Conservation (phyloP, 2,113 vertebrate species). For the Oxygymnocypris stewartii region DNA sequence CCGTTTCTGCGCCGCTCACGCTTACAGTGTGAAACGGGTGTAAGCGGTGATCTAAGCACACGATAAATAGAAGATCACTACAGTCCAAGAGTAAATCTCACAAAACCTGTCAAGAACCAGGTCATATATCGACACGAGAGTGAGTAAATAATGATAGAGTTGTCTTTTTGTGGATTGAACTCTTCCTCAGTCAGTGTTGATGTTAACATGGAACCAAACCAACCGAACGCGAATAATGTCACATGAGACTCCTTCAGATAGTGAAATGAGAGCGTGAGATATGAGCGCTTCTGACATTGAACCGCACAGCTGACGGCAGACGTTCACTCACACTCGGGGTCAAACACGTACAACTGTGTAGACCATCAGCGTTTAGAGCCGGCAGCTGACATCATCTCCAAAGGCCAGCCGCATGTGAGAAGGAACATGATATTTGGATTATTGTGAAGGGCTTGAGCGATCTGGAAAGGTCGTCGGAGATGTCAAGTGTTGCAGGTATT, state of each 20-base stretch:
- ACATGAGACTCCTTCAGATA: conserved; percentile 37
- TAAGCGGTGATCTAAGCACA: not conserved
- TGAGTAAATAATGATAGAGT: not conserved
- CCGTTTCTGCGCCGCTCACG: too few species aligned
- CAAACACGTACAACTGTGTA: not conserved
- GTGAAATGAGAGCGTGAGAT: conserved; percentile 13
- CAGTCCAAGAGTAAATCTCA: not conserved
- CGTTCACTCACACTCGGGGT: not conserved
- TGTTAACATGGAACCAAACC: not conserved
- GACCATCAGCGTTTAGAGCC: not conserved
- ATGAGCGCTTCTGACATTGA: not conserved
- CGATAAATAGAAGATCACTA: not conserved
- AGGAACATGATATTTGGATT: conserved; percentile 43
- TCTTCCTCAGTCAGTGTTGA: conserved; percentile 33
- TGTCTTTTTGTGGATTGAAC: conserved; percentile 8
- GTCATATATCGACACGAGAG: not conserved
- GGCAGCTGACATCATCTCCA: not conserved
- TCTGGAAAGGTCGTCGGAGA: conserved; percentile 32
- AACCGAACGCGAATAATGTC: conserved; percentile 38
- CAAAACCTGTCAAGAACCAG: not conserved
- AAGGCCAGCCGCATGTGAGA: not conserved
- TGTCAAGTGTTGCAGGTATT: conserved; percentile 52
- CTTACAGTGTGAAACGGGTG: too few species aligned
- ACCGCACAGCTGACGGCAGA: not conserved
- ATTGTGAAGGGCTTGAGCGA: conserved; percentile 45